Evolutionary conservation across 2,888 invertebrate genomes (phyloP), one percentile per base, ranked within the genome.

Genomic region (Erebia ligea): DNA sequence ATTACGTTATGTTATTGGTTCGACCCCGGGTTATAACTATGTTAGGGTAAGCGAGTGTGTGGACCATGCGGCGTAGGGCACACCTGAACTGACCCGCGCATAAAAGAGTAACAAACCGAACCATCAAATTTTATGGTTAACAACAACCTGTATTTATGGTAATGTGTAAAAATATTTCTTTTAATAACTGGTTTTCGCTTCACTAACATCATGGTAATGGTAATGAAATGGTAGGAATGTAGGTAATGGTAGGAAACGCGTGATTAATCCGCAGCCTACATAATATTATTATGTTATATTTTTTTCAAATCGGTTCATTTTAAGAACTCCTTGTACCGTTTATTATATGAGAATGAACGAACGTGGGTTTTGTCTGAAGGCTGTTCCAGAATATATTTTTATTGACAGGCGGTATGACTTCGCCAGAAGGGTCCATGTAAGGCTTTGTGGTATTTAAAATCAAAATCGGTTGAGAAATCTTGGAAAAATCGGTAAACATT

Each of bases 1-100:
- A 85, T 90, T 88, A 90, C 84, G 81, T 77, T 86, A 89, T 83
- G 86, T 86, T 88, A 86, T 74, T 74, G 85, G 84, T 86, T 85
- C 85, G 85, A 86, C 85, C 86, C 85, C 78, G 83, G 82, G 81
- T 84, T 86, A 86, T 87, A 88, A 89, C 86, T 86, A 80, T 86
- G 85, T 90, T 89, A 75, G 65, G 78, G 93, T 89, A 88, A 83
- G 81, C 76, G 42, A 86, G 57, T 66, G 52, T 59, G 25, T 48
- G 54, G 17, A 58, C 3, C 67, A 58, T 58, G 50, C 50, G 66
- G 66, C 17, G 67, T 45, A 17, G 64, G 52, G 19, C 56, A 25
- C 58, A 67, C 67, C 67, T 56, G 65, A 19, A 57, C 19, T 42
- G 15, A 42, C 65, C 56, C n/a, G 25, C 19, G 25, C 58, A 17